Base-by-base conservation (phyloP, 2,888 invertebrate species). In the Tipula confusa region DNA sequence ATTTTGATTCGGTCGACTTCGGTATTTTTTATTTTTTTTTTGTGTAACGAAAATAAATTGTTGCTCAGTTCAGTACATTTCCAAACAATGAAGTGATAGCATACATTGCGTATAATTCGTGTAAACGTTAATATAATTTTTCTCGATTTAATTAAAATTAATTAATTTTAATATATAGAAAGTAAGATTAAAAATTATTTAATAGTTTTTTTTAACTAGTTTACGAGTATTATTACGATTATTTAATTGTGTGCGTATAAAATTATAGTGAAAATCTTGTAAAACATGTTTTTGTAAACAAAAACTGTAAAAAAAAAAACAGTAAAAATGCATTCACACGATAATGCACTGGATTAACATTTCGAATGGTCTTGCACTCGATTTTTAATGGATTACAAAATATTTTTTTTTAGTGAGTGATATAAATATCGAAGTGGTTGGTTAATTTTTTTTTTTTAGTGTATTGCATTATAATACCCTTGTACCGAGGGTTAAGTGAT, bases 271-370 rank as follows among this genome's bases (percentile, higher is more conserved):
- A 24, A 64, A 64, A 64, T n/a, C 64, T 64, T 7, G 64, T 24
- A 64, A 64, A 64, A 64, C 64, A 64, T 64, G 64, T 64, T 64
- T 64, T 64, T 64, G 64, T 64, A 64, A 64, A 64, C 64, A 64
- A 64, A 64, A 64, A 64, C 64, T 24, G 2, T 9, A 64, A 24
- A 24, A 1, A 43, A 43, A 43, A 43, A 13, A 43, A 43, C 13
- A n/a, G 43, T 43, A n/a, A 15, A 64, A 64, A 64, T 64, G 64
- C 64, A 64, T 64, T 64, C 24, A 64, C 64, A 64, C 64, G 64
- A 64, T 64, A 0, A 24, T 64, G 64, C 64, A 64, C 64, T 64
- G 64, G 64, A 64, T 64, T 64, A 64, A 11, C 2, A 64, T 24
- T 64, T 64, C 64, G 64, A 64, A 64, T 64, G 9, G 64, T 64